A percentile compares a stretch with the other conserved stretches of the same genome.
Evolutionary conservation across 2,888 invertebrate species (phyloP).

Genomic region (Chouioia cunea): DNA sequence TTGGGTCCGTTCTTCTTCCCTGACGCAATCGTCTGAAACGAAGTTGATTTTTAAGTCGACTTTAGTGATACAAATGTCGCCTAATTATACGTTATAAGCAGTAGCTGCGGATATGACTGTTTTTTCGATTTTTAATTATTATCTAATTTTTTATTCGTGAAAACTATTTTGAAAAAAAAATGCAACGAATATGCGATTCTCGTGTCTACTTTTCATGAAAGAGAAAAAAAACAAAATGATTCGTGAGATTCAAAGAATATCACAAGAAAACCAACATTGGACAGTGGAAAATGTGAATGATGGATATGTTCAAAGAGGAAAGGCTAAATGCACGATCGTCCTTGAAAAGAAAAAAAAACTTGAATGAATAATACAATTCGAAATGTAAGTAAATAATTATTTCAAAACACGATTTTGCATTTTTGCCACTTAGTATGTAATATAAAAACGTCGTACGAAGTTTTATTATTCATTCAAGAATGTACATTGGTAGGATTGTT

Average conservation of each 20-base stretch:
- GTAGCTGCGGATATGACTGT: too few species aligned
- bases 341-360: slow-evolving; percentile 56
- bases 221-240: neutral
- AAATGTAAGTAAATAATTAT: slow-evolving; percentile 27
- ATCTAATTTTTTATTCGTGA: too few species aligned
- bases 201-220: neutral
- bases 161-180: slow-evolving; percentile 1
- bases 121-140: too few species aligned
- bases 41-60: neutral
- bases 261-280: slow-evolving; percentile 10
- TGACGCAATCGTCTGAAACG: too few species aligned
- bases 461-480: slow-evolving; percentile 68
- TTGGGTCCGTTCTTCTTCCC: slow-evolving; percentile 19
- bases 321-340: slow-evolving; percentile 63
- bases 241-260: slow-evolving; percentile 3
- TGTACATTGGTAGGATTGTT: slow-evolving; percentile 43
- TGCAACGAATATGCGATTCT: neutral
- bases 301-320: slow-evolving; percentile 53
- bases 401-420: slow-evolving; percentile 64
- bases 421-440: slow-evolving; percentile 53
- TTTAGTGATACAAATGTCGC: too few species aligned
- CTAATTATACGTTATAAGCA: too few species aligned
- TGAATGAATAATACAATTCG: slow-evolving; percentile 65
- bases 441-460: slow-evolving; percentile 46
- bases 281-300: slow-evolving; percentile 45